Conservation (phyloP, 2,797 vertebrate genomes). For the Sebastes diaconus region DNA sequence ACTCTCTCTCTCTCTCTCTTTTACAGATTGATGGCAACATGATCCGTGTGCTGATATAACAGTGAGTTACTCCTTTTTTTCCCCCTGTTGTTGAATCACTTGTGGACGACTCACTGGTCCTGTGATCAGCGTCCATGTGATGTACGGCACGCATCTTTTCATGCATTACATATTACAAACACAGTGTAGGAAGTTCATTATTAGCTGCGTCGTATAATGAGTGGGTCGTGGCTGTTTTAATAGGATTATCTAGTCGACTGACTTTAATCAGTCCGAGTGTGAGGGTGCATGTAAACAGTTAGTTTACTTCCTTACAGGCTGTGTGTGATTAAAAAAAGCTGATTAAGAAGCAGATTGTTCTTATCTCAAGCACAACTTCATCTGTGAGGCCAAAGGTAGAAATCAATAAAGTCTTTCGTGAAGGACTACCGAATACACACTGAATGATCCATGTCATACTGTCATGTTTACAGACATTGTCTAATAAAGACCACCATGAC, state of each 20-base stretch:
- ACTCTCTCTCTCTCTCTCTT: not conserved
- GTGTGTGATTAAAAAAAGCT: not conserved
- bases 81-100: not conserved
- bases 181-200: constrained; percentile 21
- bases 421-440: not conserved
- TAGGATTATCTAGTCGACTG: constrained; percentile 35
- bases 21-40: constrained; percentile 13
- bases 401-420: not conserved
- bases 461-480: not conserved
- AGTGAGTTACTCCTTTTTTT: not conserved
- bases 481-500: not conserved
- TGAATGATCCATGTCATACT: not conserved
- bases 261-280: constrained; percentile 3
- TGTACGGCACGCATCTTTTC: not conserved
- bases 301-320: not conserved
- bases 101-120: not conserved
- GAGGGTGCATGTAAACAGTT: not conserved
- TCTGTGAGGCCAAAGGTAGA: constrained; percentile 18
- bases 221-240: constrained; percentile 25
- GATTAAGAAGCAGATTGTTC: not conserved
- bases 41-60: not conserved
- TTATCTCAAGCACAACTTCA: not conserved
- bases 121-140: constrained; percentile 55
- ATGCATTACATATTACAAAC: not conserved
- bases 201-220: not conserved